phyloP scores from a whole-genome alignment of 2,113 vertebrate genomes.

The Ramphastos sulfuratus region DNA sequence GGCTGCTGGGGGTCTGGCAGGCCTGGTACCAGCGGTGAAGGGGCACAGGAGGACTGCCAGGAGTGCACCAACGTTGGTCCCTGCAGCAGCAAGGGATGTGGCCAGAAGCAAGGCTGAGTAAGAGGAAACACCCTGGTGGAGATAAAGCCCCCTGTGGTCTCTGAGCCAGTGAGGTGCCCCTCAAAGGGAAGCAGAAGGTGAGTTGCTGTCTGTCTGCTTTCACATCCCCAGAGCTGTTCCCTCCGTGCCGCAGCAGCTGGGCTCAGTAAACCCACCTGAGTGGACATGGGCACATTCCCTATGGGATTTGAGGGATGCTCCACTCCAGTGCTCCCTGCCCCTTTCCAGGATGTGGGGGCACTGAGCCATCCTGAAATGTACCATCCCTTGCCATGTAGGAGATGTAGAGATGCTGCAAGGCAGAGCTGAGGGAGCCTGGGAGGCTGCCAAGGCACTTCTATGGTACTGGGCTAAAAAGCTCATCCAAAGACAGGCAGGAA shows the following conservation, averaged over 20 bases:
- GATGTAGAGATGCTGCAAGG: not conserved
- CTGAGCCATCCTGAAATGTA: not conserved
- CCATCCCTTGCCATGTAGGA: fast-evolving
- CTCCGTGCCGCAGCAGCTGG: not conserved
- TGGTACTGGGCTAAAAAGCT: not conserved
- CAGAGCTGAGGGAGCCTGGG: not conserved
- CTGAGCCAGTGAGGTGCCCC: not conserved
- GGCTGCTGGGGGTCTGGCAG: not conserved
- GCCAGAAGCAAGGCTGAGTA: not conserved
- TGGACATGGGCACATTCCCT: not conserved
- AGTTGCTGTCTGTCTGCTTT: not conserved
- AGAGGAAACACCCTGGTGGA: not conserved
- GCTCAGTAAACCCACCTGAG: not conserved
- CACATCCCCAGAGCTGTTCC: not conserved
- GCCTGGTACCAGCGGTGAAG: fast-evolving
- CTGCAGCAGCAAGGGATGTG: not conserved
- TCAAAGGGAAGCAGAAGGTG: not conserved
- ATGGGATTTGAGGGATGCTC: not conserved
- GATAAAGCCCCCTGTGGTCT: not conserved
- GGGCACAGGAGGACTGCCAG: not conserved
- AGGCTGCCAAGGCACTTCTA: not conserved
- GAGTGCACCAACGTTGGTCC: fast-evolving
- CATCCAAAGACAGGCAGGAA: not conserved
- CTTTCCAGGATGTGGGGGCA: not conserved
- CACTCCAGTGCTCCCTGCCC: not conserved